phyloP scores from a whole-genome alignment of 2,797 vertebrate species.

The Enteromius mattozi region DNA sequence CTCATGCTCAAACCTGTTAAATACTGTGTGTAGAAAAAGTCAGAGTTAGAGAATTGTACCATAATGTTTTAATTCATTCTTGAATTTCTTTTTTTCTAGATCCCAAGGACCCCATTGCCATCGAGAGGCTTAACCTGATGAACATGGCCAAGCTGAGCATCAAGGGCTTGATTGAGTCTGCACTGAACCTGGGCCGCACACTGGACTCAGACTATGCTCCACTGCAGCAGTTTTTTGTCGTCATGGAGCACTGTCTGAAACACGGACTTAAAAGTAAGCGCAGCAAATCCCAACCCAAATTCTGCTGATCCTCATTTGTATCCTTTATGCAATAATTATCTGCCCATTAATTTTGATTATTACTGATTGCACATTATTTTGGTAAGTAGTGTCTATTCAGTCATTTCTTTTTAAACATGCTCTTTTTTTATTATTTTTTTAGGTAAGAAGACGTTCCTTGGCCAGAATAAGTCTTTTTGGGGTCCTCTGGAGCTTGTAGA shows the following conservation, averaged over 20 bases:
- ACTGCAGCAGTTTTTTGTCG: conserved; percentile 98
- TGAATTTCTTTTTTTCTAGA: conserved; percentile 74
- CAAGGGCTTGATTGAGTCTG: conserved; percentile 96
- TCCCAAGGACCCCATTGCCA: conserved; percentile 97
- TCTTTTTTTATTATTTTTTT: not conserved
- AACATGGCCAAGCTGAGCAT: conserved; percentile 99
- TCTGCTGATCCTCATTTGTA: not conserved
- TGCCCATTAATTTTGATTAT: not conserved
- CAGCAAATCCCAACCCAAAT: not conserved
- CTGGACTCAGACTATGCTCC: conserved; percentile 97
- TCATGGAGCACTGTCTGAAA: conserved; percentile 99
- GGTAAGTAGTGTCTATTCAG: not conserved
- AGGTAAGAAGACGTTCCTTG: conserved; percentile 99
- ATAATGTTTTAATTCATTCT: not conserved
- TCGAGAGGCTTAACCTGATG: conserved; percentile 98
- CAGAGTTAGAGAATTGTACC: not conserved
- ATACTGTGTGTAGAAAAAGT: not conserved
- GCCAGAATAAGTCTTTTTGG: conserved; percentile 99
- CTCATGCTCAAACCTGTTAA: not conserved
- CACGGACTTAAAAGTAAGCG: conserved; percentile 92
- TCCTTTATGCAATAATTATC: not conserved
- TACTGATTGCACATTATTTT: not conserved
- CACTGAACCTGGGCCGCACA: conserved; percentile 93
- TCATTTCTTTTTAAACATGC: not conserved
- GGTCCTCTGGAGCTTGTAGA: conserved; percentile 97